These are phyloP conservation scores for Heterohyrax brucei DNA, from an alignment of 2,797 vertebrate species.

Conservation along the genomic window DNA sequence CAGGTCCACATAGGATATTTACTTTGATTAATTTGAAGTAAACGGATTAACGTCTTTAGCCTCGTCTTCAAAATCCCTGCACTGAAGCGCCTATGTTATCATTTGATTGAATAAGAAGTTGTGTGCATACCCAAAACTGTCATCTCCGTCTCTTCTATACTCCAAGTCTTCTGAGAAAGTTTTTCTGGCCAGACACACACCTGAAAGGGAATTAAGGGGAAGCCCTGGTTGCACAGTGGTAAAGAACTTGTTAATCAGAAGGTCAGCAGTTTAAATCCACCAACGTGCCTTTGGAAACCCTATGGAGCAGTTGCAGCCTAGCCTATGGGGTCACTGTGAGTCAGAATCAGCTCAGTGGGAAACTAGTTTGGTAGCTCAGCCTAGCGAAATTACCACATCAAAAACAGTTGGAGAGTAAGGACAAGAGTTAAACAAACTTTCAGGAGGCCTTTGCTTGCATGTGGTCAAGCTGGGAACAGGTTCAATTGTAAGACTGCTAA, in stretches of 20 bases:
- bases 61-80: not conserved
- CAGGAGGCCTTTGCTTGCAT: not conserved
- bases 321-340: too few relatives aligned
- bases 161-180: too few relatives aligned
- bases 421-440: not conserved
- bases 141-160: not conserved
- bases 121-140: fast-evolving
- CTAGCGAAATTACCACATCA: not conserved
- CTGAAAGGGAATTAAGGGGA: too few relatives aligned
- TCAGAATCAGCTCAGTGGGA: too few relatives aligned
- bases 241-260: too few relatives aligned
- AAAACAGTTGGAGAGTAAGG: not conserved
- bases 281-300: too few relatives aligned
- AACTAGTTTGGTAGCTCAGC: not conserved
- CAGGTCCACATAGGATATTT: not conserved
- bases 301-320: too few relatives aligned
- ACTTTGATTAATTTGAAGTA: not conserved
- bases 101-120: not conserved
- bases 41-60: not conserved
- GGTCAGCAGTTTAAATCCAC: too few relatives aligned
- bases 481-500: not conserved
- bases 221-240: not conserved
- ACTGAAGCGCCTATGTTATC: not conserved
- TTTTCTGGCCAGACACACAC: not conserved
- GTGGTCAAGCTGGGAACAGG: not conserved